These are phyloP conservation scores for Odocoileus hemionus DNA, from an alignment of 2,113 vertebrate genomes.

Conservation along the genomic window DNA sequence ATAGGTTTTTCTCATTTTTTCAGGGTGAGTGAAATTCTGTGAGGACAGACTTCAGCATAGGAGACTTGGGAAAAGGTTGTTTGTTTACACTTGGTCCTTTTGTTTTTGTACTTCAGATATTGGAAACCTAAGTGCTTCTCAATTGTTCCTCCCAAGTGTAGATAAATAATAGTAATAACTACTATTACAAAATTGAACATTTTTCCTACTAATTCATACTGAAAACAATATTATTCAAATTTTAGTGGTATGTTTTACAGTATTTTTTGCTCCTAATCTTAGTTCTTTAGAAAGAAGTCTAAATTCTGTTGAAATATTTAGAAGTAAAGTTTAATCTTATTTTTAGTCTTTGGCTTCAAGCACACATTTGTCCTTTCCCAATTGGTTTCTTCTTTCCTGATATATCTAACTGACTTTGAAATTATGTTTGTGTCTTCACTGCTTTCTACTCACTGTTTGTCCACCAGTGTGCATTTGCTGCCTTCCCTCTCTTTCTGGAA, in stretches of 20 bases:
- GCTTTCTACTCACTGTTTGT: neutral
- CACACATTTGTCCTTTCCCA: neutral
- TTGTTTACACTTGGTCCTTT: neutral
- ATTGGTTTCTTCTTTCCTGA: neutral
- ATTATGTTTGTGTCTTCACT: neutral
- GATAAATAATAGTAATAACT: neutral
- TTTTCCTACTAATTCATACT: neutral
- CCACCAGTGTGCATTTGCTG: neutral
- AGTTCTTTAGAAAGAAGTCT: neutral
- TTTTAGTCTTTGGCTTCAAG: slow-evolving; percentile 1
- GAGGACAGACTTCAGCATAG: neutral
- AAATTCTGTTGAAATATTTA: neutral
- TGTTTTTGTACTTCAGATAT: neutral
- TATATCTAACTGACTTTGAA: neutral
- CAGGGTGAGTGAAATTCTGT: neutral
- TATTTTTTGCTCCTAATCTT: neutral
- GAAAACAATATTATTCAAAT: neutral
- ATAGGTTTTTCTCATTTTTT: slow-evolving; percentile 17
- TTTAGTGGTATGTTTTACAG: neutral
- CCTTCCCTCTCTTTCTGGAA: neutral
- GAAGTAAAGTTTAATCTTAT: neutral
- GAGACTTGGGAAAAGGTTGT: neutral
- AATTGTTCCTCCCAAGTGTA: neutral
- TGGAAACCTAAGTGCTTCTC: neutral
- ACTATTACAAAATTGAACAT: neutral